Evolutionary conservation across 2,113 vertebrate genomes (phyloP).

Genomic region (Spilogale gracilis): DNA sequence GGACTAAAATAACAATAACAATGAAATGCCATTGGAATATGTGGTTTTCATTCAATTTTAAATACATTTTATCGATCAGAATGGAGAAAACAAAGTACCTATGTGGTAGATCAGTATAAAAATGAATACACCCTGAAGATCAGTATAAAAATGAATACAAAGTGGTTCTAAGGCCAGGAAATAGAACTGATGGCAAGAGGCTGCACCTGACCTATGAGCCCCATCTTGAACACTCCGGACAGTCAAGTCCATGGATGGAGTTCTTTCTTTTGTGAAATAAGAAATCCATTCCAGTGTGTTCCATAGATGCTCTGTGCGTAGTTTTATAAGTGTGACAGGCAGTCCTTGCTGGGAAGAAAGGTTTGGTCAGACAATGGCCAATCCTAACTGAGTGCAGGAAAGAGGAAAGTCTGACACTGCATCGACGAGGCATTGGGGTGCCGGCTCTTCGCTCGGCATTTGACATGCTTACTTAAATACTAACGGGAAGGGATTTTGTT

Average conservation of each 20-base stretch:
- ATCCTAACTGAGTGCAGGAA: not conserved
- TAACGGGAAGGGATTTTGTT: not conserved
- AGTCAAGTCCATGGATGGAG: not conserved
- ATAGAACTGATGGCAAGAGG: rapidly evolving
- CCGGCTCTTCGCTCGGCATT: not conserved
- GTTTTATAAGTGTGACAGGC: not conserved
- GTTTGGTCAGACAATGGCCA: not conserved
- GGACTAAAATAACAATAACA: not conserved
- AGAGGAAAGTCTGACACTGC: not conserved
- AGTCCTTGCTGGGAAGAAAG: not conserved
- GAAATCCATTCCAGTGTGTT: not conserved
- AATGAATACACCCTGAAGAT: not conserved
- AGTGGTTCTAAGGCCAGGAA: not conserved
- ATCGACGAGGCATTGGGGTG: not conserved
- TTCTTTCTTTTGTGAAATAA: not conserved
- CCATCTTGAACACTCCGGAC: not conserved
- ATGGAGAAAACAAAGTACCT: not conserved
- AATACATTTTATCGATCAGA: not conserved
- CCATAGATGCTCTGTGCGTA: not conserved
- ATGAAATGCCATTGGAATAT: not conserved
- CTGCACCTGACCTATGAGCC: rapidly evolving
- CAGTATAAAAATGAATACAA: not conserved
- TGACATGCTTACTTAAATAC: not conserved
- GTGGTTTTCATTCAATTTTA: not conserved
- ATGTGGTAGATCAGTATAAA: not conserved